Base-by-base conservation (phyloP, 2,113 vertebrate species). In the Brienomyrus brachyistius region DNA sequence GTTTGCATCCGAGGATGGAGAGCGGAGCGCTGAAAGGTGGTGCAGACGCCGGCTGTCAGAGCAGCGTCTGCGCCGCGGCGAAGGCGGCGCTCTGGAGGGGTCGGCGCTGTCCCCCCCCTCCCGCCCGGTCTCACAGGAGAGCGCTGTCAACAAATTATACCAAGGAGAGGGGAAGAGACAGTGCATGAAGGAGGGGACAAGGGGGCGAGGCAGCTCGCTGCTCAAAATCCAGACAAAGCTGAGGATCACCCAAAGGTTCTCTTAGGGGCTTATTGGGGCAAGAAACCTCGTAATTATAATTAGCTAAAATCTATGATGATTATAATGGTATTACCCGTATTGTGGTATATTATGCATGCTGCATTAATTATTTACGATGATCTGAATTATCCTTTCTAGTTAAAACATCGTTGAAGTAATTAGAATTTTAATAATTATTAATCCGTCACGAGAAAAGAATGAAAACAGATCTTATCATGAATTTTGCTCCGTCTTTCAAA, bases 1-100 rank as follows among this genome's bases (percentile, higher is more conserved):
- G 96, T 95, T 95, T 96, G 94, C 95, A 95, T 95, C 94, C 93
- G 88, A 94, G 93, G 94, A 94, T 91, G 92, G 92, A 92, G 90
- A 92, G 93, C 45, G 94, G 93, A 92, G 93, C 93, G 92, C 93
- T 92, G 93, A 93, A 31, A 94, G 94, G 93, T 94, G 93, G 92
- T 88, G 86, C 56, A 88, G 11, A 88, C 91, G 89, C 90, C 92
- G 93, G 95, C 94, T 94, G 93, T 94, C 94, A 93, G 93, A 93
- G 94, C 90, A 94, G 94, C 93, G 93, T 90, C 86, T 19, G 85
- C 93, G 92, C 92, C 91, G 89, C 91, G 93, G 91, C 90, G 91
- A 92, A 92, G 93, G 93, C 93, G 92, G 89, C 91, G 91, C 89
- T 92, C 90, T 91, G 91, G 21, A 47, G 11, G 47, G 83, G 5